Evolutionary conservation across 2,888 invertebrate species (phyloP), one percentile per base, ranked within the genome.

Genomic region (Pterobdella sp.): DNA sequence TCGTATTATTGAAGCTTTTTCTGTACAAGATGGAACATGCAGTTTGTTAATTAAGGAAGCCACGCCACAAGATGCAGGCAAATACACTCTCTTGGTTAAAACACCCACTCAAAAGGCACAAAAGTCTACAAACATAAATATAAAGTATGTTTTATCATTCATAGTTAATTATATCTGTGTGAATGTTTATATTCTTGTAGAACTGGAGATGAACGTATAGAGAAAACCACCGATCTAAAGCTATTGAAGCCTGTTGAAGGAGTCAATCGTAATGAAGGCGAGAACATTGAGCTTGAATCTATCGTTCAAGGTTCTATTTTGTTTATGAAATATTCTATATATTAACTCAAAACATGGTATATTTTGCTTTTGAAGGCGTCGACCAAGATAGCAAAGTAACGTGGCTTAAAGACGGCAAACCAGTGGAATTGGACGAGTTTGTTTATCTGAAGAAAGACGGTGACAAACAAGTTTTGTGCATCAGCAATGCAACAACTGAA

Each of bases 231-330:
- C 3, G 60, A 56, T 26, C 74, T 73, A 18, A 29, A 68, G 68
- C 72, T 76, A 34, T 26, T 35, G 35, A 22, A 68, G 52, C 69
- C 32, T 34, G 73, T 74, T 49, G 68, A 73, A 56, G 66, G 72
- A 26, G 56, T 73, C 56, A 29, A 52, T 31, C 64, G 64, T 3
- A 36, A 68, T 36, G 73, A 68, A 32, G 73, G 72, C 32, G 74
- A 75, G 29, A 73, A 71, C 29, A 52, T 76, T 42, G 68, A 70
- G 31, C 70, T 76, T 18, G 34, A 29, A 29, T 76, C 73, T 37
- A 72, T 72, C 52, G 67, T 75, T 31, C 60, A 66, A 74, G 76
- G 75, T 75, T n/a, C n/a, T n/a, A n/a, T n/a, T n/a, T n/a, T n/a
- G n/a, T n/a, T n/a, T n/a, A n/a, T n/a, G n/a, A n/a, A n/a, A n/a